Percentiles rank a stretch among this genome's conserved stretches.
Conservation (phyloP, 2,113 vertebrate species). For the Asarcornis scutulata region DNA sequence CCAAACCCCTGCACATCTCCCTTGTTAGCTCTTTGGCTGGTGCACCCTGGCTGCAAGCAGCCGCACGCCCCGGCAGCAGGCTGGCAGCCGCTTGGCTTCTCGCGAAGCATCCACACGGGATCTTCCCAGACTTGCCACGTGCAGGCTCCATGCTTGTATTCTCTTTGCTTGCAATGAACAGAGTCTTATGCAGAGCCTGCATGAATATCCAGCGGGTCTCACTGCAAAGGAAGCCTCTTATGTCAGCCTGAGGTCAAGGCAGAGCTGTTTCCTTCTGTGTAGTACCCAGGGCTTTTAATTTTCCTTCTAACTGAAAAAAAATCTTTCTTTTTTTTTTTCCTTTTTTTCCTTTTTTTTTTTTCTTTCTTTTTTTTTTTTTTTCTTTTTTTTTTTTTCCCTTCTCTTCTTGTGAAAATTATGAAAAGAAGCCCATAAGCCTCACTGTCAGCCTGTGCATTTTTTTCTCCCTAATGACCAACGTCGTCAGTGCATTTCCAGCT, state of each 20-base stretch:
- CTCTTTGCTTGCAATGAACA: not conserved
- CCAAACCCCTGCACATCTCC: not conserved
- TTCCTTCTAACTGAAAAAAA: not conserved
- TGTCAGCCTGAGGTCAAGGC: not conserved
- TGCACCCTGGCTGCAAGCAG: not conserved
- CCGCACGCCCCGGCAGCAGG: not conserved
- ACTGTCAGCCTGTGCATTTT: not conserved
- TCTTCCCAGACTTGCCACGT: not conserved
- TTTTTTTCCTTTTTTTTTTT: not conserved
- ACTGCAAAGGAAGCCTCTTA: not conserved
- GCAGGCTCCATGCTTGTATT: not conserved
- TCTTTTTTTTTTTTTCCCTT: not conserved
- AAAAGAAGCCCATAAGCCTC: not conserved
- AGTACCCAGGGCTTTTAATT: not conserved
- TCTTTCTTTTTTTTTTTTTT: not conserved
- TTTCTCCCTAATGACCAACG: not conserved
- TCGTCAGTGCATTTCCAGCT: not conserved
- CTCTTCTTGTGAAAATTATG: not conserved
- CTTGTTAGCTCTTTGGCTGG: not conserved
- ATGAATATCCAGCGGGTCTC: rapidly evolving
- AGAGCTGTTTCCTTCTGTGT: not conserved
- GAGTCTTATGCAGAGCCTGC: not conserved
- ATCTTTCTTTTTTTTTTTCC: not conserved
- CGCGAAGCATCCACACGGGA: rapidly evolving
- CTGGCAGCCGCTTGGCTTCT: not conserved